These are phyloP conservation scores for Hydrophis major DNA, from an alignment of 2,797 vertebrate genomes.

Conservation along the genomic window DNA sequence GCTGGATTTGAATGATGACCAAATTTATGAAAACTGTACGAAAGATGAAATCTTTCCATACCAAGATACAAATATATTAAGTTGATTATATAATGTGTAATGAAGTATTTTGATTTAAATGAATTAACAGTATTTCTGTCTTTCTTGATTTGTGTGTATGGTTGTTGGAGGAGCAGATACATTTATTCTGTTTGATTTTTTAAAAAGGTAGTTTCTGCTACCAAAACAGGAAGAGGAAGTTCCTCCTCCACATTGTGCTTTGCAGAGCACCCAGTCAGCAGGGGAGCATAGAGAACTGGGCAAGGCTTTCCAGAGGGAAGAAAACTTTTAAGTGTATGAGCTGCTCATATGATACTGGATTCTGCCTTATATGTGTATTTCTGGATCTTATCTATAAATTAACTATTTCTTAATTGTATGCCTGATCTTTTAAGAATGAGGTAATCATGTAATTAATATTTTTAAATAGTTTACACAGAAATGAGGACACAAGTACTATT, in stretches of 20 bases:
- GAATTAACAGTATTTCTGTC: constrained; percentile 56
- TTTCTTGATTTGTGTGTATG: constrained; percentile 47
- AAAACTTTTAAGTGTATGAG: neutral
- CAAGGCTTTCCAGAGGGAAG: neutral
- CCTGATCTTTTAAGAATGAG: constrained; percentile 61
- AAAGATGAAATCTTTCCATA: neutral
- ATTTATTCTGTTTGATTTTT: neutral
- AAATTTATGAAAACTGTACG: neutral
- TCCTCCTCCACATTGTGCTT: neutral
- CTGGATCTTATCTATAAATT: constrained; percentile 67
- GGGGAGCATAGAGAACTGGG: neutral
- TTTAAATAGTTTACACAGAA: constrained; percentile 52
- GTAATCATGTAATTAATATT: constrained; percentile 68
- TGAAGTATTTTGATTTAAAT: constrained; percentile 55
- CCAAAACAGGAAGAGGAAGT: neutral
- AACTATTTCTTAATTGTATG: constrained; percentile 69
- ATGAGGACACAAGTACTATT: constrained; percentile 27
- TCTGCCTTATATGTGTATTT: constrained; percentile 28
- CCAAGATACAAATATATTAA: neutral
- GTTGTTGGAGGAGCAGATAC: neutral
- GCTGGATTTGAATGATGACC: neutral
- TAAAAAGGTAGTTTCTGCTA: neutral
- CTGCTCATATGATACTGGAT: neutral
- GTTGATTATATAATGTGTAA: constrained; percentile 41
- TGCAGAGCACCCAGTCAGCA: neutral